These are phyloP conservation scores for Zaprionus africanus DNA, from an alignment of 1,140 invertebrate species.

Conservation along the genomic window DNA sequence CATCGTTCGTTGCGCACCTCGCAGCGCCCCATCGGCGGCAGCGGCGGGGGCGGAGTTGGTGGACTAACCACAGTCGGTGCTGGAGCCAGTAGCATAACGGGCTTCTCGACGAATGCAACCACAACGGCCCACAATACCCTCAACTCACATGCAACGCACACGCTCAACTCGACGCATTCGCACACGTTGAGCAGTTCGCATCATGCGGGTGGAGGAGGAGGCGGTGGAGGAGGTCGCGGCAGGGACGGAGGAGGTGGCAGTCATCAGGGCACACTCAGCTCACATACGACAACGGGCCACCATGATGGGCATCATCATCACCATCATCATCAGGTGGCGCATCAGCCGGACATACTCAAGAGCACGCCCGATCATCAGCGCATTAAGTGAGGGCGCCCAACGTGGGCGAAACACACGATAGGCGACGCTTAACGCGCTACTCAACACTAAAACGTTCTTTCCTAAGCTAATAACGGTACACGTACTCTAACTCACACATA, in stretches of 20 bases:
- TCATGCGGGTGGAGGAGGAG: constrained; percentile 58
- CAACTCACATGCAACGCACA: constrained; percentile 85
- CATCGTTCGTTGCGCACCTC: constrained; percentile 86
- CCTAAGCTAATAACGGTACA: constrained; percentile 57
- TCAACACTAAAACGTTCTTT: constrained; percentile 56
- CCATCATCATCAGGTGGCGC: constrained; percentile 46
- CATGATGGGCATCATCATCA: constrained; percentile 48
- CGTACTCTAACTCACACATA: constrained; percentile 48
- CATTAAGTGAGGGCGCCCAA: constrained; percentile 60
- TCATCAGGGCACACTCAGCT: constrained; percentile 83
- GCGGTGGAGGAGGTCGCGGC: constrained; percentile 22
- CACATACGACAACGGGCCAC: constrained; percentile 74
- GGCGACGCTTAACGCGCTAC: constrained; percentile 35
- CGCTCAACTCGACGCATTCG: constrained; percentile 84
- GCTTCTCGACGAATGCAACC: constrained; percentile 83
- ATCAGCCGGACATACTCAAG: constrained; percentile 92
- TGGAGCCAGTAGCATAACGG: constrained; percentile 45
- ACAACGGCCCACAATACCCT: constrained; percentile 86
- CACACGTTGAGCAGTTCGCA: constrained; percentile 85
- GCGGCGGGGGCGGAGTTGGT: constrained; percentile 11
- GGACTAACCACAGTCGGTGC: constrained; percentile 54
- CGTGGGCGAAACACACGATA: too few relatives aligned
- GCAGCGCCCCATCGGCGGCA: constrained; percentile 61
- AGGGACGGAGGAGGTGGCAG: constrained; percentile 53
- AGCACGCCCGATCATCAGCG: constrained; percentile 92